Conservation (phyloP, 1,140 invertebrate genomes). For the Hydropsyche tenuis region DNA sequence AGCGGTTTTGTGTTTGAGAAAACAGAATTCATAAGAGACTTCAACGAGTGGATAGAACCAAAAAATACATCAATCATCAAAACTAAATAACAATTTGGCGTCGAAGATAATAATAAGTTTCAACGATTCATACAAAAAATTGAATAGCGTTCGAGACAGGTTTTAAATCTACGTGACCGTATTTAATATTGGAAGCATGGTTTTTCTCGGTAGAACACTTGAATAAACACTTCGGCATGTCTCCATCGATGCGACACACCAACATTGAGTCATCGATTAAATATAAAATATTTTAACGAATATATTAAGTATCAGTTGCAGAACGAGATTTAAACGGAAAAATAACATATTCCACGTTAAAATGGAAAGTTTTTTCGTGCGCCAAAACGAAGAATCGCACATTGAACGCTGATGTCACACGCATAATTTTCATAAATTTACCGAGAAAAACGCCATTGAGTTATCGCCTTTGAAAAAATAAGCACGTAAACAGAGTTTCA, state of each 20-base stretch:
- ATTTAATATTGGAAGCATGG: neutral
- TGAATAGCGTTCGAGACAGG: too few relatives aligned
- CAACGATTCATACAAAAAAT: too few relatives aligned
- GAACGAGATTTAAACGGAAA: neutral
- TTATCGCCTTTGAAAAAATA: too few relatives aligned
- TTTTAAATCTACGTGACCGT: neutral
- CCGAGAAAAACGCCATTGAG: too few relatives aligned
- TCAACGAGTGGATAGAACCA: too few relatives aligned
- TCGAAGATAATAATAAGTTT: too few relatives aligned
- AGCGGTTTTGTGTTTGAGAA: too few relatives aligned
- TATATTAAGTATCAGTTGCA: neutral
- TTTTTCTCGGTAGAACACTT: neutral
- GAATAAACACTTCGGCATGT: neutral
- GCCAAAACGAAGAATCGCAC: neutral
- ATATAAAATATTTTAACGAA: neutral
- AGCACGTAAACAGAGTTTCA: too few relatives aligned
- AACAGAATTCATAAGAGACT: too few relatives aligned
- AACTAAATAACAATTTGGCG: too few relatives aligned
- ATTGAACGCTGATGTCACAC: neutral
- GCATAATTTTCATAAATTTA: too few relatives aligned
- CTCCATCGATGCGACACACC: neutral
- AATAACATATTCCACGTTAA: neutral
- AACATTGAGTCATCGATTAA: conserved; percentile 11
- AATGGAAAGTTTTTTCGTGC: neutral
- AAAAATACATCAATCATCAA: too few relatives aligned